Base-by-base conservation (phyloP, 2,797 vertebrate species). In the Platyrinchus mystaceus region DNA sequence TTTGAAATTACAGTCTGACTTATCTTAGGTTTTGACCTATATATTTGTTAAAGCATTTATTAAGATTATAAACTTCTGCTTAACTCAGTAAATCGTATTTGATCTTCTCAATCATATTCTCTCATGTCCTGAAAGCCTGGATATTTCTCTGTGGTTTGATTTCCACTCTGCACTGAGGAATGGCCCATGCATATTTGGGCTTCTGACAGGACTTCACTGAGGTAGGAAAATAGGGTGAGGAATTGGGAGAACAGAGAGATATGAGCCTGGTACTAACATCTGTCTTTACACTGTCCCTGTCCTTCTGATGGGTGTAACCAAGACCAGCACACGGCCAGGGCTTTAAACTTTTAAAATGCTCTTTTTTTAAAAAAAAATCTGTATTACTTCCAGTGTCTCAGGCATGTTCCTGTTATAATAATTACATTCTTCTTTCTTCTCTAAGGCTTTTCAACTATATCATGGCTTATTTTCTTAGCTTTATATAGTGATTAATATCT, bases 101-200 rank as follows among this genome's bases (percentile, higher is more conserved):
- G 52, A 56, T 90, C 47, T 78, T 37, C 53, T 70, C 43, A 26
- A 0, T 50, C 34, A 1, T n/a, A 18, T 55, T 62, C 18, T 77
- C 19, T 27, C 36, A 16, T 55, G 36, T 55, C 30, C 63, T 77
- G 6, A 47, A 34, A 53, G 17, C 1, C 0, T 53, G 59, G 36
- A 2, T 30, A 1, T 78, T 62, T 59, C 15, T 50, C 50, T 60
- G 5, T n/a, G 9, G 53, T 11, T 47, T 20, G 27, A 14, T 68
- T 47, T 47, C 1, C 5, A 6, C 44, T 70, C 41, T 77, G 32
- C 43, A 3, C 0, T 68, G n/a, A 21, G 44, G 18, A 8, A 0
- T 17, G 15, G 6, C 26, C 56, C 39, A 4, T 19, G 17, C 20
- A 22, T 12, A 6, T 36, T 21, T 52, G 34, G 80, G 75, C 26